Base-by-base conservation (phyloP, 2,888 invertebrate genomes). In the Falcaria lacertinaria region DNA sequence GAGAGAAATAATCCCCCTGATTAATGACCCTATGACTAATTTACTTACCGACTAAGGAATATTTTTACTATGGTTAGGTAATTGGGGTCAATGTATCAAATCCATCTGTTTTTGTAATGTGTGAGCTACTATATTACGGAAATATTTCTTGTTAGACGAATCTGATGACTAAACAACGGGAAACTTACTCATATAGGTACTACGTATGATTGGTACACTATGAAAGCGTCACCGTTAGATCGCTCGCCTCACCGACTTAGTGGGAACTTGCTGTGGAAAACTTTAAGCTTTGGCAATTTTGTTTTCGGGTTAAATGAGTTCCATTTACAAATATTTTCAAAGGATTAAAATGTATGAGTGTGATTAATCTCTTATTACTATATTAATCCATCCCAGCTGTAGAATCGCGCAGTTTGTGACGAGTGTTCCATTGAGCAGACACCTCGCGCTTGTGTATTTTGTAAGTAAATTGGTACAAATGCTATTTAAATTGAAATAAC, bases 181-280 rank as follows among this genome's bases (percentile, higher is more conserved):
- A 19, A 19, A 19, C 19, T n/a, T n/a, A 19, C 4, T 19, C 19
- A 19, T 3, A 19, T 19, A 4, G n/a, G 6, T 19, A 19, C 19
- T 19, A 19, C 3, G 19, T 6, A 19, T 3, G 3, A 3, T 19
- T 19, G 19, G 19, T 19, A 19, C 19, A 19, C 19, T 19, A 19
- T 11, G 28, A 28, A 11, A 1, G 3, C 11, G 11, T 11, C 28
- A 28, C 28, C 8, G 11, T 11, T 28, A 28, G 7, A 11, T 3
- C 11, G 13, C 34, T 22, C 25, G 8, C 56, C 54, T 62, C 49
- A 54, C 44, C 46, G 39, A 48, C 55, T 60, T 60, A 51, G 60
- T 57, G 66, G 68, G 57, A 67, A 68, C 53, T 54, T 63, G 43
- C 54, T 42, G 61, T 68, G 75, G 74, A 74, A 75, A 68, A 47